Conservation (phyloP, 2,888 invertebrate species). For the Cephus sareptanus region DNA sequence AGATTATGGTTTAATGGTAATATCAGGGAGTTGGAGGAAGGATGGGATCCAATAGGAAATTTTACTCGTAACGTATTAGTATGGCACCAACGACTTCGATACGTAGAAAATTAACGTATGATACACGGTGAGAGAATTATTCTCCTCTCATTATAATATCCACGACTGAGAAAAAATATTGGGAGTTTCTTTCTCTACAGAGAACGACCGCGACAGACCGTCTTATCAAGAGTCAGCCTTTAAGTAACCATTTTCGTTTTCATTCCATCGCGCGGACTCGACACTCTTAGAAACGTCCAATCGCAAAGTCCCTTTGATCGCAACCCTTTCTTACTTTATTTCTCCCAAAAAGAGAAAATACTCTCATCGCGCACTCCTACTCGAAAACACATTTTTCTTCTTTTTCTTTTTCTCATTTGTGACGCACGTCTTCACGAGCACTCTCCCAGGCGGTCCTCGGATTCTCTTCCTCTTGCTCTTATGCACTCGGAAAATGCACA, state of each 20-base stretch:
- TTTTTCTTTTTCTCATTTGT: not conserved
- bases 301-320: not conserved
- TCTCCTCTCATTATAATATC: not conserved
- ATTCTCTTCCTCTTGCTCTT: not conserved
- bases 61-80: constrained; percentile 2
- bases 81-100: constrained; percentile 24
- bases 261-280: not conserved
- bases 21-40: not conserved
- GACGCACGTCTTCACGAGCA: not conserved
- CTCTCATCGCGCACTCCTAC: not conserved
- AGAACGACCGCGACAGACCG: not conserved
- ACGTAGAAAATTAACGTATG: constrained; percentile 3
- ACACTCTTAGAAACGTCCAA: not conserved
- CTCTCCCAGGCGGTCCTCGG: not conserved
- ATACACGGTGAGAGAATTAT: not conserved
- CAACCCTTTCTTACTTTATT: not conserved
- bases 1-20: not conserved
- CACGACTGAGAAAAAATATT: not conserved
- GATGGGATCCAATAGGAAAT: not conserved
- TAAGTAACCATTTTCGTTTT: not conserved
- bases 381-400: not conserved
- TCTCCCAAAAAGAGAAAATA: not conserved
- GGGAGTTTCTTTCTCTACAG: not conserved
- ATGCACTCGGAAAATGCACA: too few relatives aligned
- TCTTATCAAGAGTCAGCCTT: not conserved